These are phyloP conservation scores for Periophthalmodon schlosseri DNA, from an alignment of 2,113 vertebrate species.

Conservation along the genomic window DNA sequence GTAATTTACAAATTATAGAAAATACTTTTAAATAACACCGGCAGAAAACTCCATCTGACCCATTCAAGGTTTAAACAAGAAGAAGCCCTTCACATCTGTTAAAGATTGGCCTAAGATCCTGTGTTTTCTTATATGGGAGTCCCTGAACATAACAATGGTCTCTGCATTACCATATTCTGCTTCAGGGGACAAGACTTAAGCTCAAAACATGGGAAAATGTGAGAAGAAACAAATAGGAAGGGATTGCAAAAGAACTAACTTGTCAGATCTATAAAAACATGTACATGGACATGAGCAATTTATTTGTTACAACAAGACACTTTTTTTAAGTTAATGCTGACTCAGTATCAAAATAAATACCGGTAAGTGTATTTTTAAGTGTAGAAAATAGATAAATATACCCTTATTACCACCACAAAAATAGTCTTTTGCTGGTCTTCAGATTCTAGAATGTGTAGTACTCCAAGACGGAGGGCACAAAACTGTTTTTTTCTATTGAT, in stretches of 20 bases:
- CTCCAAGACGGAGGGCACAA: too few relatives aligned
- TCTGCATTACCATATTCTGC: slow-evolving; percentile 27
- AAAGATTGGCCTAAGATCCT: slow-evolving; percentile 53
- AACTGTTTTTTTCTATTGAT: too few relatives aligned
- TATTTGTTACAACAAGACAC: neutral
- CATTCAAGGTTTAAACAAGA: slow-evolving; percentile 29
- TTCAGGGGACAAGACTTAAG: slow-evolving; percentile 16
- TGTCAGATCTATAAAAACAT: neutral
- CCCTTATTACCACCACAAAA: neutral
- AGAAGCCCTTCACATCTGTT: slow-evolving; percentile 51
- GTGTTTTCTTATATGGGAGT: slow-evolving; percentile 60
- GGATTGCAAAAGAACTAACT: neutral
- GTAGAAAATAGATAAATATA: neutral
- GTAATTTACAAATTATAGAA: slow-evolving; percentile 5
- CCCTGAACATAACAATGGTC: slow-evolving; percentile 28
- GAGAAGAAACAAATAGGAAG: slow-evolving; percentile 22
- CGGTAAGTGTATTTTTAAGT: too few relatives aligned
- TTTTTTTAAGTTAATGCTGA: neutral
- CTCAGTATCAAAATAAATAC: too few relatives aligned
- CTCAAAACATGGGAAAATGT: slow-evolving; percentile 19
- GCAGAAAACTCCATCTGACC: slow-evolving; percentile 43
- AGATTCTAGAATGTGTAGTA: too few relatives aligned
- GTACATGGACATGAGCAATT: neutral
- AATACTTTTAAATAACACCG: slow-evolving; percentile 31
- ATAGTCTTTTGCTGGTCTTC: neutral